Evolutionary conservation across 1,140 invertebrate species (phyloP).

Genomic region (Bombus confusus): DNA sequence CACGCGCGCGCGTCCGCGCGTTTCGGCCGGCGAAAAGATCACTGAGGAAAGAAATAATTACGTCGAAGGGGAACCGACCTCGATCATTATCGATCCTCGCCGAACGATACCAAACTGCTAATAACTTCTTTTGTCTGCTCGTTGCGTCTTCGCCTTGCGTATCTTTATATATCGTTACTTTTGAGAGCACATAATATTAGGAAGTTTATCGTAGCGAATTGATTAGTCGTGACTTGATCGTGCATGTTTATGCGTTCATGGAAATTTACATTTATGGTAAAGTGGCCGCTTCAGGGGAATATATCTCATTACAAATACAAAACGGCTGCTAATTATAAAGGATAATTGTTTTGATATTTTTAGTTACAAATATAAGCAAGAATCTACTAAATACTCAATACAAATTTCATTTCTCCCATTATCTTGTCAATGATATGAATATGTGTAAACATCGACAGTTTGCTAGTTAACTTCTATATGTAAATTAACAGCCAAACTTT

Average conservation of each 20-base stretch:
- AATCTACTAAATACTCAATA: too few relatives aligned
- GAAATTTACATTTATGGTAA: background rate
- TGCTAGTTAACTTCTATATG: background rate
- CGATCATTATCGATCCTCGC: constrained; percentile 16
- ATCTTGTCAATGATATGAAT: background rate
- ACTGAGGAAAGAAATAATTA: constrained; percentile 40
- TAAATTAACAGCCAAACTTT: background rate
- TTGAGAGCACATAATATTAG: background rate
- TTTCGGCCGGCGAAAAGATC: background rate
- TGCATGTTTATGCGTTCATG: background rate
- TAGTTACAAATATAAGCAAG: too few relatives aligned
- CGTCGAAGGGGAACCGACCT: background rate
- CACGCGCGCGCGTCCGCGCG: background rate
- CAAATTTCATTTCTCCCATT: too few relatives aligned
- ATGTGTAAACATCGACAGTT: too few relatives aligned
- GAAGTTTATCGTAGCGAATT: background rate
- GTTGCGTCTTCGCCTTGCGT: background rate
- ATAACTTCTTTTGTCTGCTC: constrained; percentile 42
- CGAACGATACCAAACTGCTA: background rate
- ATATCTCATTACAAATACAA: background rate
- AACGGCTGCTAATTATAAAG: background rate
- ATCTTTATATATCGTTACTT: background rate
- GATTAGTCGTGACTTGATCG: background rate
- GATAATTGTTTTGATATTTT: too few relatives aligned
- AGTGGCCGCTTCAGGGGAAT: too few relatives aligned